phyloP scores from a whole-genome alignment of 2,888 invertebrate species.

The Caenorhabditis sinica region DNA sequence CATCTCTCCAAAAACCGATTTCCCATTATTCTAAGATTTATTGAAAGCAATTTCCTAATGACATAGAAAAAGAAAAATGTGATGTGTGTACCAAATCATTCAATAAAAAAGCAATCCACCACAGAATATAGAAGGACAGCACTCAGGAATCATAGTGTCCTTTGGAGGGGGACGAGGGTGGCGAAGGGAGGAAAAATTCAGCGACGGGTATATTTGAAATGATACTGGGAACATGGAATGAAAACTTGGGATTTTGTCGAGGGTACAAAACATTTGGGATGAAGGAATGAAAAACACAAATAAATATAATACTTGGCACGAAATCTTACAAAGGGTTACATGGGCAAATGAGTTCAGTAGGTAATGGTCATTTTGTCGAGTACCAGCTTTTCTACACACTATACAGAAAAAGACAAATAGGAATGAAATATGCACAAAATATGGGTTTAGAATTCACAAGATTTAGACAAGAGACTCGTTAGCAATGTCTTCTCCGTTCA shows the following conservation, averaged over 20 bases:
- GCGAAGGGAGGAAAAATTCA: neutral
- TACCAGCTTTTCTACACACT: conserved; percentile 57
- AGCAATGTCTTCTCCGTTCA: conserved; percentile 84
- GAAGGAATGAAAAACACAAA: neutral
- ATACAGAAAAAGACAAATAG: conserved; percentile 37
- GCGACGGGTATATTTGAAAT: conserved; percentile 19
- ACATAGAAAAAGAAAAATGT: conserved; percentile 8
- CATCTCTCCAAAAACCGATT: conserved; percentile 1
- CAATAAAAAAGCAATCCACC: conserved; percentile 13
- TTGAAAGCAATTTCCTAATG: conserved; percentile 42
- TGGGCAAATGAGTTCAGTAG: neutral
- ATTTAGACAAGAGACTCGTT: conserved; percentile 84
- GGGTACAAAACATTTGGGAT: neutral
- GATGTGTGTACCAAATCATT: conserved; percentile 37
- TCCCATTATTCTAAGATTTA: conserved; percentile 47
- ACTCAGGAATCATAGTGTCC: conserved; percentile 15
- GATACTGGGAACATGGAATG: conserved; percentile 45
- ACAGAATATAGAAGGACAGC: conserved; percentile 11
- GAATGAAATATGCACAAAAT: neutral
- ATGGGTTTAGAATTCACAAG: neutral
- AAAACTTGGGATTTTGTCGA: neutral
- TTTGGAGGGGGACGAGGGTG: neutral
- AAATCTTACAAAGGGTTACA: neutral
- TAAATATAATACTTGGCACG: conserved; percentile 6
- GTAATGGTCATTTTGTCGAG: neutral